Conservation (phyloP, 2,888 invertebrate genomes). For the Cataglyphis rosenhaueri region DNA sequence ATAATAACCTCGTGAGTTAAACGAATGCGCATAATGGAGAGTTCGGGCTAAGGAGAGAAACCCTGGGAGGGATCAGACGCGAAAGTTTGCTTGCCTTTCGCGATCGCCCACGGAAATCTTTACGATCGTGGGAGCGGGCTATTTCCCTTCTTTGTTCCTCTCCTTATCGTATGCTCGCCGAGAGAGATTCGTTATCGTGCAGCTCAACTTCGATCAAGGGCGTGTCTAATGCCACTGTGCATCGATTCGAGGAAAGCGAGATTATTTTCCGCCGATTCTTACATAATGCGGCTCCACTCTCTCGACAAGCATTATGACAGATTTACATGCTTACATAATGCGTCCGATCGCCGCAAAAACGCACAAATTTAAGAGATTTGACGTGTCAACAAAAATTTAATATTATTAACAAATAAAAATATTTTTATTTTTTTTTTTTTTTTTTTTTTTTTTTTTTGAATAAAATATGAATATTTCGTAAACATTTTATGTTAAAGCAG, state of each 20-base stretch:
- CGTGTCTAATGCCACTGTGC: slow-evolving; percentile 63
- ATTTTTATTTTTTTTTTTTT: background rate
- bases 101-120: slow-evolving; percentile 50
- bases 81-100: slow-evolving; percentile 14
- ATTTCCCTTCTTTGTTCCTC: background rate
- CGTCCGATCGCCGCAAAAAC: slow-evolving; percentile 26
- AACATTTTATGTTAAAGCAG: background rate
- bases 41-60: background rate
- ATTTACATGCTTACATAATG: slow-evolving; percentile 74
- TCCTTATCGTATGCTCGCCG: slow-evolving; percentile 27
- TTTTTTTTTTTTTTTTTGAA: background rate
- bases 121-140: slow-evolving; percentile 21
- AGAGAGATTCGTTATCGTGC: slow-evolving; percentile 65
- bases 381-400: background rate
- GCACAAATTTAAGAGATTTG: slow-evolving; percentile 2
- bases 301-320: slow-evolving; percentile 52
- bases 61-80: slow-evolving; percentile 28
- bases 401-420: background rate
- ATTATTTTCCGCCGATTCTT: slow-evolving; percentile 73
- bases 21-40: background rate
- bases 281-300: slow-evolving; percentile 73
- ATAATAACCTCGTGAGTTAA: background rate
- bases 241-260: slow-evolving; percentile 67
- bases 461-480: background rate
- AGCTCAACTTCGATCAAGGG: slow-evolving; percentile 57